phyloP scores from a whole-genome alignment of 2,113 vertebrate genomes.

The Myiozetetes cayanensis region DNA sequence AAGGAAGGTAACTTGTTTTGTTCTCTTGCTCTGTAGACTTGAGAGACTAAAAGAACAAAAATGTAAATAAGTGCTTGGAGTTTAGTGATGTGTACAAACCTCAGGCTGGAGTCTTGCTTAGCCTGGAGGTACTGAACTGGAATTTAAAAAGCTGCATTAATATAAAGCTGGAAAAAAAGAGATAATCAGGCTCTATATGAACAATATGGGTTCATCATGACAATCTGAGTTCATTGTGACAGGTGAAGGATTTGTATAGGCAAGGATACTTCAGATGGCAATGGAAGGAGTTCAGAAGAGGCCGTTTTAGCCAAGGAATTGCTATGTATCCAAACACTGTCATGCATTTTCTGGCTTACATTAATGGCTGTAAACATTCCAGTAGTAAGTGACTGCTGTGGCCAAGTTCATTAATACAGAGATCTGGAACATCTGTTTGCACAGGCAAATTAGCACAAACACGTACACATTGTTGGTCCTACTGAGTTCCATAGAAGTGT shows the following conservation, averaged over 20 bases:
- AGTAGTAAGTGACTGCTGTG: background rate
- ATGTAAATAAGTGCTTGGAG: background rate
- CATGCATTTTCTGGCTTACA: background rate
- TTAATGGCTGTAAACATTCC: background rate
- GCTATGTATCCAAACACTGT: background rate
- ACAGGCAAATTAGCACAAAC: background rate
- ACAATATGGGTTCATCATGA: background rate
- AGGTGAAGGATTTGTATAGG: background rate
- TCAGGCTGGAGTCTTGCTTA: background rate
- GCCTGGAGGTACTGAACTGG: background rate
- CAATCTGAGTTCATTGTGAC: background rate
- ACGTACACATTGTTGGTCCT: background rate
- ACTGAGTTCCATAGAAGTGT: background rate
- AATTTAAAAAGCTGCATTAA: background rate
- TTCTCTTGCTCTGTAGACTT: background rate
- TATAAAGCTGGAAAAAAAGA: background rate
- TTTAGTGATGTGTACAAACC: constrained; percentile 1
- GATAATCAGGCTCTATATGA: background rate
- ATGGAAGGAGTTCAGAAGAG: background rate
- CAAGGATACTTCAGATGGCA: background rate
- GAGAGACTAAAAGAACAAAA: constrained; percentile 28
- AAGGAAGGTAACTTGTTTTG: background rate
- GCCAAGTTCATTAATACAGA: background rate
- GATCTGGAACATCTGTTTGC: background rate
- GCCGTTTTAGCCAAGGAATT: background rate